These are phyloP conservation scores for Hemicrepidius hirtus DNA, from an alignment of 2,888 invertebrate species.

Conservation along the genomic window DNA sequence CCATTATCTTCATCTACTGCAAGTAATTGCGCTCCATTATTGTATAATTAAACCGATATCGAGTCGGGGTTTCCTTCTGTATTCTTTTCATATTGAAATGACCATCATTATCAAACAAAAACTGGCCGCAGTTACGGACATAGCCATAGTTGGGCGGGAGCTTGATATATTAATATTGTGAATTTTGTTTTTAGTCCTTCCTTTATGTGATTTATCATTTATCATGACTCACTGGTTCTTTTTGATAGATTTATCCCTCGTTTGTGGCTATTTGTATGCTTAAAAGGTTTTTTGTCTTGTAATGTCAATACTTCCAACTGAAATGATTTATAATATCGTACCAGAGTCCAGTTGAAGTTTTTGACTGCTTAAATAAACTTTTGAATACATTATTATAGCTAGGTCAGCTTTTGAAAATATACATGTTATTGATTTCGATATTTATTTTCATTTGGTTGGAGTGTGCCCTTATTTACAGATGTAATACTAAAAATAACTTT, in stretches of 20 bases:
- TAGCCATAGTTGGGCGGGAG: conserved; percentile 37
- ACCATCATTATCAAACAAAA: conserved; percentile 52
- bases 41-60: conserved; percentile 63
- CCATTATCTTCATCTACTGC: conserved; percentile 51
- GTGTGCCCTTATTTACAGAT: no score
- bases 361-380: conserved; percentile 18
- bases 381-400: conserved; percentile 34
- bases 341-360: conserved; percentile 35
- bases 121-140: conserved; percentile 38
- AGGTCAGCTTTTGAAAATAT: conserved; percentile 20
- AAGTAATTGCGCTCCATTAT: conserved; percentile 62
- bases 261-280: conserved; percentile 50
- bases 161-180: conserved; percentile 54
- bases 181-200: conserved; percentile 51
- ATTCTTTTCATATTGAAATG: conserved; percentile 70
- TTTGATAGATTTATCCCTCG: conserved; percentile 53
- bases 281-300: conserved; percentile 54
- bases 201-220: conserved; percentile 55
- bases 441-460: no score
- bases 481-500: no score
- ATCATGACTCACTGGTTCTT: conserved; percentile 51
- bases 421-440: not conserved
- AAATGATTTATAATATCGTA: conserved; percentile 36
- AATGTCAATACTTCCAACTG: conserved; percentile 33
- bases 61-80: conserved; percentile 58